Evolutionary conservation across 2,797 vertebrate species (phyloP).

Genomic region (Siniperca obscura): DNA sequence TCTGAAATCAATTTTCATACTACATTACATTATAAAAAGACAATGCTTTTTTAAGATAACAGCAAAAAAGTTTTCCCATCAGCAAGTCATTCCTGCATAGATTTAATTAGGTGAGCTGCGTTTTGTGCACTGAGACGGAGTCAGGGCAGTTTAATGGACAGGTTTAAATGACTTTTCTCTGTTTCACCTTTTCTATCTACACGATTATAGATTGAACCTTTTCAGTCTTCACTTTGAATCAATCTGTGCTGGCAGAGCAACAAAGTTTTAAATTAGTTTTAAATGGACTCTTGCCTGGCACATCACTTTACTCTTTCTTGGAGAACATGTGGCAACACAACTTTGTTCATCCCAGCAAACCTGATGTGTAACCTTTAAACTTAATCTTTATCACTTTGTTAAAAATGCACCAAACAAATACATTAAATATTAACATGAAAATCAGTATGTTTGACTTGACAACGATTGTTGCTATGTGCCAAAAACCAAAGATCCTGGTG

Average conservation of each 20-base stretch:
- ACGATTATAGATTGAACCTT: constrained; percentile 63
- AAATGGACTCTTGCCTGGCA: constrained; percentile 37
- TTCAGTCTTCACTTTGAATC: constrained; percentile 64
- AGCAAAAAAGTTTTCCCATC: constrained; percentile 37
- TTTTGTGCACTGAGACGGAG: constrained; percentile 47
- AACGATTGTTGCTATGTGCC: background rate
- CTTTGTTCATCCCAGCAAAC: background rate
- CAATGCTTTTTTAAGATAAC: constrained; percentile 27
- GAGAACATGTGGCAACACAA: constrained; percentile 11
- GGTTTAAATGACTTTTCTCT: constrained; percentile 61
- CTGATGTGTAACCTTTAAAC: background rate
- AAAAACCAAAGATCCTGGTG: background rate
- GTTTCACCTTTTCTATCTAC: constrained; percentile 57
- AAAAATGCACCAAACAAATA: constrained; percentile 4
- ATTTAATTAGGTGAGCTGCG: constrained; percentile 62
- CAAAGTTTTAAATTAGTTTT: constrained; percentile 70
- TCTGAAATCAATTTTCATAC: constrained; percentile 53
- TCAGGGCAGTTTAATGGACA: constrained; percentile 54
- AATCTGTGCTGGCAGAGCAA: constrained; percentile 60
- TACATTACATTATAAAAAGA: constrained; percentile 17
- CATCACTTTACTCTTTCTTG: constrained; percentile 11
- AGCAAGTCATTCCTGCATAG: constrained; percentile 26
- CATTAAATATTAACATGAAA: background rate
- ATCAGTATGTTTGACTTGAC: background rate
- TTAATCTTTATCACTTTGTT: background rate